Percentiles rank a stretch among this genome's conserved stretches.
phyloP scores from a whole-genome alignment of 1,140 invertebrate species.

The Camponotus pennsylvanicus region DNA sequence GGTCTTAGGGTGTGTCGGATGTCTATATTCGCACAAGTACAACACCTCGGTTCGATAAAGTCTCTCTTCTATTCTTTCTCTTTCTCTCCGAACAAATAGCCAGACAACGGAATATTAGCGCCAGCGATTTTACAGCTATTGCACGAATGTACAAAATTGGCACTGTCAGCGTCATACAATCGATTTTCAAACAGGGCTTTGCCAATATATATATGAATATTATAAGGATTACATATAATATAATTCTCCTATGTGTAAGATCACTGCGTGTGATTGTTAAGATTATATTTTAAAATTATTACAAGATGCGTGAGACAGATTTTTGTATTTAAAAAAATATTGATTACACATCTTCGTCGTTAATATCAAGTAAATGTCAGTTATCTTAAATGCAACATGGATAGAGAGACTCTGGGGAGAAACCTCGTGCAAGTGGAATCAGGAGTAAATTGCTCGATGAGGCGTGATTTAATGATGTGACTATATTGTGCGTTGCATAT shows the following conservation, averaged over 20 bases:
- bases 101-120: constrained; percentile 1
- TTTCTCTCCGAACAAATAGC: constrained; percentile 40
- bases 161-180: neutral
- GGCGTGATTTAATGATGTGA: constrained; percentile 53
- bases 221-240: neutral
- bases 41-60: constrained; percentile 75
- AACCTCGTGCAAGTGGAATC: constrained; percentile 43
- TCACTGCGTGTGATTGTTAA: neutral
- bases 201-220: neutral
- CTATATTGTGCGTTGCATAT: constrained; percentile 22
- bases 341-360: neutral
- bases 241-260: neutral
- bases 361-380: neutral
- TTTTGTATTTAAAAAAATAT: neutral
- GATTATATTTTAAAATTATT: neutral
- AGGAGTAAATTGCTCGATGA: constrained; percentile 50
- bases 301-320: neutral
- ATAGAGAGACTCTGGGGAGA: constrained; percentile 29
- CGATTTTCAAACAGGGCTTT: neutral
- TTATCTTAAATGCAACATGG: constrained; percentile 10
- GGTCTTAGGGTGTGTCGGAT: constrained; percentile 76
- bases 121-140: constrained; percentile 13
- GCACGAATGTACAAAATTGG: neutral
- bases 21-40: constrained; percentile 74
- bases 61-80: constrained; percentile 35